Conservation (phyloP, 2,888 invertebrate genomes). For the Fragum sueziense region DNA sequence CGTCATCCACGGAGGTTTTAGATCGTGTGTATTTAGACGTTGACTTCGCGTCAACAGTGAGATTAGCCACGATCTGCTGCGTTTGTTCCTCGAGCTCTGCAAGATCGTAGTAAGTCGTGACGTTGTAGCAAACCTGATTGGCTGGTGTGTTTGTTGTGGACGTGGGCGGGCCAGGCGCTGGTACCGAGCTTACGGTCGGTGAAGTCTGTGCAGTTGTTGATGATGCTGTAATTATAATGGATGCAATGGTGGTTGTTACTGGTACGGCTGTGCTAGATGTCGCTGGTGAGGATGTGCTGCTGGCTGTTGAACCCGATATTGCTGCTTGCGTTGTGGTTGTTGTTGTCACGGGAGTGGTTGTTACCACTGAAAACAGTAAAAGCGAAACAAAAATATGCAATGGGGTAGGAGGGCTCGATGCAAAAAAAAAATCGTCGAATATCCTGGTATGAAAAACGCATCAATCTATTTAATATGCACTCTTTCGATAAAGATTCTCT, state of each 20-base stretch:
- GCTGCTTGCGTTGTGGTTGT: constrained; percentile 20
- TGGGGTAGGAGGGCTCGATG: neutral
- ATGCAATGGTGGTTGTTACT: neutral
- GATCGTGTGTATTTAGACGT: constrained; percentile 11
- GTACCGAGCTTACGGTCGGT: neutral
- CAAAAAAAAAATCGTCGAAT: neutral
- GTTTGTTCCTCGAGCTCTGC: constrained; percentile 7
- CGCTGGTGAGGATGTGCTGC: neutral
- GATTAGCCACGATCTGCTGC: constrained; percentile 32
- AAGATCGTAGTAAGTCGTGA: neutral
- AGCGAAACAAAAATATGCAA: neutral
- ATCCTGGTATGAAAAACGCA: too few species aligned
- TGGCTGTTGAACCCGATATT: neutral
- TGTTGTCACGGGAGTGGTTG: neutral
- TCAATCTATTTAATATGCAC: too few species aligned
- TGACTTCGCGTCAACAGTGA: constrained; percentile 12
- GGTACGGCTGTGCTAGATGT: neutral
- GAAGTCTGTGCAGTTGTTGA: neutral
- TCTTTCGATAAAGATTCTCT: too few species aligned
- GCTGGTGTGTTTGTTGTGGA: neutral
- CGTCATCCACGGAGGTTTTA: constrained; percentile 12
- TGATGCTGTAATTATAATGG: neutral
- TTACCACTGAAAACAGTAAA: neutral
- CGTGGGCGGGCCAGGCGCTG: neutral
- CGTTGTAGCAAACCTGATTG: neutral